Evolutionary conservation across 2,888 invertebrate species (phyloP).

Genomic region (Habroteleia sp.): DNA sequence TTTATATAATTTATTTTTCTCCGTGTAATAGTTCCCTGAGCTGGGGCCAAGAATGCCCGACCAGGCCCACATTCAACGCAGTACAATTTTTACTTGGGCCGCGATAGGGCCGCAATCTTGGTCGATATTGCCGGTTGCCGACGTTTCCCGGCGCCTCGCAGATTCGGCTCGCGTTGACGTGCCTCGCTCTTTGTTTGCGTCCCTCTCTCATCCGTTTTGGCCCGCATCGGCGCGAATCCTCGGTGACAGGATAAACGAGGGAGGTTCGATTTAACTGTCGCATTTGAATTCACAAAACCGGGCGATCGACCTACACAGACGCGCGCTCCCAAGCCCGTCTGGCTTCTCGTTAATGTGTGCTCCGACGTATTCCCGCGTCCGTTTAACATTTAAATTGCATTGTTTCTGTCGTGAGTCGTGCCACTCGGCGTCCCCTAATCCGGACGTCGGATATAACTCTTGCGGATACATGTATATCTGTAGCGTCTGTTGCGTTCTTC

Average conservation of each 20-base stretch:
- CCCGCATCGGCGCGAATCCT: conserved; percentile 41
- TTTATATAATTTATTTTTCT: too few species aligned
- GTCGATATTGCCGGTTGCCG: too few species aligned
- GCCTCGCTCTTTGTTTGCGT: conserved; percentile 38
- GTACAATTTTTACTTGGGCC: too few species aligned
- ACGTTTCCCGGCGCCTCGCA: conserved; percentile 26
- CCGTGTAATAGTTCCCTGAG: too few species aligned
- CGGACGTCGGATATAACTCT: conserved; percentile 60
- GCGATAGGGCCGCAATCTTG: too few species aligned
- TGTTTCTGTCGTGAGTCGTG: conserved; percentile 73
- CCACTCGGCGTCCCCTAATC: conserved; percentile 63
- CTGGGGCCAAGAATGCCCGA: too few species aligned
- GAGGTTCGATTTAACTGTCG: conserved; percentile 75
- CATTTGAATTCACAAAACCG: conserved; percentile 71
- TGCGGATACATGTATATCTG: conserved; percentile 54
- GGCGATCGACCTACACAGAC: conserved; percentile 52
- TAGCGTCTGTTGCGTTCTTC: conserved; percentile 39
- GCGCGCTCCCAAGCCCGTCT: conserved; percentile 24
- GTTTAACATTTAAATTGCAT: conserved; percentile 77
- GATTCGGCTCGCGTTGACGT: conserved; percentile 5
- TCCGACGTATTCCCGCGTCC: conserved; percentile 66
- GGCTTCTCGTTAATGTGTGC: conserved; percentile 50
- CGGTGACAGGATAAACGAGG: conserved; percentile 72
- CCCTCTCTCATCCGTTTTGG: conserved; percentile 19
- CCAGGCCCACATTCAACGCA: too few species aligned